Evolutionary conservation across 2,888 invertebrate species (phyloP).

Genomic region (Cerastoderma edule): DNA sequence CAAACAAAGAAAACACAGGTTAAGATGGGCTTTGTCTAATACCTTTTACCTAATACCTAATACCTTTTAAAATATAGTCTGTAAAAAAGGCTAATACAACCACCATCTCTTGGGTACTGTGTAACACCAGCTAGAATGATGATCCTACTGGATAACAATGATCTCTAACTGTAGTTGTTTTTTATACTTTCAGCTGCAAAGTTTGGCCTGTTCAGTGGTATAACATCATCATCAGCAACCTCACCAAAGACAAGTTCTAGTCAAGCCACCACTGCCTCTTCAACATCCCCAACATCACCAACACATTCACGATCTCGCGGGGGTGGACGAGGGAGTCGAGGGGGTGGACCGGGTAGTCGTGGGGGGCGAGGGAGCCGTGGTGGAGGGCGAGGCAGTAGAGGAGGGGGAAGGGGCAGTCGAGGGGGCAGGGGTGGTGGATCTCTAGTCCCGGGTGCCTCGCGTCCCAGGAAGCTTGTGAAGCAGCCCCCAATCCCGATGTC

Average conservation of each 20-base stretch:
- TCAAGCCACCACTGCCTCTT: constrained; percentile 16
- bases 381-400: constrained; percentile 22
- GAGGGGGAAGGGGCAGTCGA: constrained; percentile 30
- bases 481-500: constrained; percentile 59
- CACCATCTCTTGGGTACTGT: too few species aligned
- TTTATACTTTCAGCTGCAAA: constrained; percentile 11
- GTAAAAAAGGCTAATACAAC: too few species aligned
- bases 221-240: constrained; percentile 27
- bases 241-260: constrained; percentile 25
- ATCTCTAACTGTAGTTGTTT: too few species aligned
- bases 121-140: too few species aligned
- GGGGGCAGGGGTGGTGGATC: constrained; percentile 15
- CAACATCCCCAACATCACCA: not conserved
- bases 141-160: too few species aligned
- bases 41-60: too few species aligned
- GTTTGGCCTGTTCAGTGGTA: constrained; percentile 31
- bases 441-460: constrained; percentile 26
- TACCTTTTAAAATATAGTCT: too few species aligned
- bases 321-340: constrained; percentile 11
- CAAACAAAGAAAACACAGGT: too few species aligned
- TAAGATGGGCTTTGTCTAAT: too few species aligned
- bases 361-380: constrained; percentile 22
- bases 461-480: constrained; percentile 44
- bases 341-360: constrained; percentile 23
- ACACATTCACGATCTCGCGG: constrained; percentile 8